Evolutionary conservation across 2,888 invertebrate species (phyloP), one percentile per base, ranked within the genome.

Genomic region (Siphlonurus alternatus): DNA sequence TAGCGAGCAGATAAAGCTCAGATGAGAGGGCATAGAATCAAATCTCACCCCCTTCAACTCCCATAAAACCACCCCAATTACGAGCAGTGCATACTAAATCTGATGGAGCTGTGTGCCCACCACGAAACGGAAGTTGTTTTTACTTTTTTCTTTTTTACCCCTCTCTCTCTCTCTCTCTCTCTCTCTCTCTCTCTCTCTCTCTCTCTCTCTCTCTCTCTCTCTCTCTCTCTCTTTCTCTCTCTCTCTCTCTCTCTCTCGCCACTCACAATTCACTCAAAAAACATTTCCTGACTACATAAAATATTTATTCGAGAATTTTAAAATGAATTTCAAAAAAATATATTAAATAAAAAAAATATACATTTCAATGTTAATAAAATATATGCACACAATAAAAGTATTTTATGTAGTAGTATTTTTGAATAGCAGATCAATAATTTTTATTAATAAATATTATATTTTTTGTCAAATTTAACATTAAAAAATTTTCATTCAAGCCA

Each of bases 81-180:
- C 71, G 69, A 69, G 71, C 69, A 72, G 73, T 20, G 54, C 61
- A 54, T 59, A 59, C 64, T 64, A 51, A 38, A 23, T 61, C 38
- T 24, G 25, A 54, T 61, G 63, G 20, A 63, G 54, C 18, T 53
- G 53, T 15, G 64, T 64, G 65, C 7, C 38, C 7, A 38, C 38
- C 38, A 15, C 38, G 15, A 38, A 10, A 38, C 38, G 38, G 38
- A 61, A 62, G 62, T 62, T 61, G 66, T 61, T 61, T 65, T 66
- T 66, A 68, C 68, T 69, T 69, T 68, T 68, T 67, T 68, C 64
- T n/a, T n/a, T n/a, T n/a, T n/a, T n/a, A n/a, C n/a, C n/a, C n/a
- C 61, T 53, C 61, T 69, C 68, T 68, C 64, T 65, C 63, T 66
- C 64, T 66, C 66, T 67, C 66, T 65, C 68, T 65, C 62, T 64